These are phyloP conservation scores for Sapajus apella DNA, from an alignment of 2,113 vertebrate species.

Conservation along the genomic window DNA sequence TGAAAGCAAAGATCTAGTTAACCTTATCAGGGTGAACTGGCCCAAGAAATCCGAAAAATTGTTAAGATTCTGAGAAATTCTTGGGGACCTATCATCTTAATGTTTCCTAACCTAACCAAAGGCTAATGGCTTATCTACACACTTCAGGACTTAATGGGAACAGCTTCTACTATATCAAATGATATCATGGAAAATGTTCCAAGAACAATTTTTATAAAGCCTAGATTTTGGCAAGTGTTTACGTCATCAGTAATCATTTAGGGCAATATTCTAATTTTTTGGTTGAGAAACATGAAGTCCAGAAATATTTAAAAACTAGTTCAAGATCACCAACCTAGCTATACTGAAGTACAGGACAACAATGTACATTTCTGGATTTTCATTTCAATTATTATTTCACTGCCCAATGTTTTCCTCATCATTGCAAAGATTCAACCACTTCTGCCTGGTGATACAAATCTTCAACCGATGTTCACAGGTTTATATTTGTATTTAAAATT, in stretches of 20 bases:
- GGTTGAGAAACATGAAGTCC: neutral
- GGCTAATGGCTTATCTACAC: neutral
- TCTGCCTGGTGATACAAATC: neutral
- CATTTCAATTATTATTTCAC: neutral
- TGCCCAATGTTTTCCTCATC: neutral
- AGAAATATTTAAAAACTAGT: neutral
- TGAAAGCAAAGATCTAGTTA: neutral
- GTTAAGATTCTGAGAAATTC: neutral
- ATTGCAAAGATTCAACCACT: neutral
- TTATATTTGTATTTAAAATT: neutral
- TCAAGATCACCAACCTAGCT: neutral
- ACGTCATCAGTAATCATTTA: neutral
- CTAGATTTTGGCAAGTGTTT: neutral
- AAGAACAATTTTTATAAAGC: neutral
- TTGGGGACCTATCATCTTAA: neutral
- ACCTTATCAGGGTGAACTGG: neutral
- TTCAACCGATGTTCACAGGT: neutral
- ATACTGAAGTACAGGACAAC: neutral
- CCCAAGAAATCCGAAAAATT: neutral
- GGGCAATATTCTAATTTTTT: neutral
- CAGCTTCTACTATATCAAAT: neutral
- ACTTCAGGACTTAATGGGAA: too few species aligned
- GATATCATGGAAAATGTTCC: neutral
- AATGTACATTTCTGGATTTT: neutral
- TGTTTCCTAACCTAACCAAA: neutral